These are phyloP conservation scores for Mactra quadrangularis DNA, from an alignment of 1,140 invertebrate genomes.

Conservation along the genomic window DNA sequence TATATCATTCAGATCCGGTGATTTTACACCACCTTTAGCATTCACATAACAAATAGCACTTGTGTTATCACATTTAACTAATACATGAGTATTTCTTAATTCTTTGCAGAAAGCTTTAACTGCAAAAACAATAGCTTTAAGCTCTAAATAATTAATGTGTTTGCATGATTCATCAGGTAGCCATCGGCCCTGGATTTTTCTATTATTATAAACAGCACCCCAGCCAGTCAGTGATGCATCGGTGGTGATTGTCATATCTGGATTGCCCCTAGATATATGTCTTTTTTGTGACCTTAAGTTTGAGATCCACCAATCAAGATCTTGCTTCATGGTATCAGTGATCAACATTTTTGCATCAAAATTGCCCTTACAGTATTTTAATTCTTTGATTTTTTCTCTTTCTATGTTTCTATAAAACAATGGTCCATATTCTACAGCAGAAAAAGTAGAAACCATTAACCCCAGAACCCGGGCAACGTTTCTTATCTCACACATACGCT, in stretches of 20 bases:
- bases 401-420: conserved; percentile 25
- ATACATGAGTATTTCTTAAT: no score
- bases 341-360: conserved; percentile 23
- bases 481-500: neutral
- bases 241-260: conserved; percentile 23
- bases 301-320: conserved; percentile 31
- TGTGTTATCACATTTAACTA: no score
- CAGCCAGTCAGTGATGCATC: no score
- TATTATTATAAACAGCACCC: no score
- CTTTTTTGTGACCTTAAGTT: conserved; percentile 4
- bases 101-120: no score
- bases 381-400: conserved; percentile 26
- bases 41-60: no score
- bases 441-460: conserved; percentile 31
- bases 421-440: conserved; percentile 29
- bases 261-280: conserved; percentile 21
- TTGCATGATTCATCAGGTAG: no score
- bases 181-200: no score
- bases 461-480: neutral
- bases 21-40: no score
- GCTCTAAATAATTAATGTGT: no score
- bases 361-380: conserved; percentile 18
- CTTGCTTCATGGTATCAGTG: conserved; percentile 8
- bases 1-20: no score
- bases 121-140: no score